Evolutionary conservation across 2,113 vertebrate species (phyloP), one percentile per base, ranked within the genome.

Genomic region (Lichenostomus cassidix): DNA sequence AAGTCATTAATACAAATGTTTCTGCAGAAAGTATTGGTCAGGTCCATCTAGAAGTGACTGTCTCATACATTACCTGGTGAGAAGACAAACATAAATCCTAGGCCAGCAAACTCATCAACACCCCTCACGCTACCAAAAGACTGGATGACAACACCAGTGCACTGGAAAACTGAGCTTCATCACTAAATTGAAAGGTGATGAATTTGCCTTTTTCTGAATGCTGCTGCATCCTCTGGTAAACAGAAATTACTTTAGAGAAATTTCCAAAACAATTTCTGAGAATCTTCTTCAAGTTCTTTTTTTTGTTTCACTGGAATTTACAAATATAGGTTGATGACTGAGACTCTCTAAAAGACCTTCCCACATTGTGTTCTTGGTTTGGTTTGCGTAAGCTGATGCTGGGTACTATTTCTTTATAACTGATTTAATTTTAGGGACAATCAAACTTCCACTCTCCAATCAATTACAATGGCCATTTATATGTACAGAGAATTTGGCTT

Each of bases 81-180:
- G 58, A 90, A 80, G 62, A 56, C 56, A 88, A 80, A 58, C 81
- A 95, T 91, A 96, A 96, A 95, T 96, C 86, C 58, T 56, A 69
- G 59, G 31, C 65, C 52, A 95, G 62, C 44, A 94, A 95, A 92
- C 79, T 77, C 50, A 82, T 90, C 95, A 92, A 84, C 78, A 83
- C 73, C 49, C 20, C 21, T 93, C 58, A 60, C 35, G 23, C 16
- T 87, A 92, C 50, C 79, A 47, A 70, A 80, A 93, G 49, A 67
- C 49, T 84, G 79, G 55, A 82, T 85, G 55, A 84, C 53, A 92
- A 28, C 22, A 63, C 23, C 25, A 37, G 74, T n/a, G 15, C n/a
- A 14, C 22, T 81, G 67, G 56, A 87, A 89, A 94, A 71, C 39
- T 25, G 56, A 95, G 31, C 31, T 67, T 85, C 41, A 35, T 19